Evolutionary conservation across 2,113 vertebrate genomes (phyloP).

Genomic region (Amazona vittata): DNA sequence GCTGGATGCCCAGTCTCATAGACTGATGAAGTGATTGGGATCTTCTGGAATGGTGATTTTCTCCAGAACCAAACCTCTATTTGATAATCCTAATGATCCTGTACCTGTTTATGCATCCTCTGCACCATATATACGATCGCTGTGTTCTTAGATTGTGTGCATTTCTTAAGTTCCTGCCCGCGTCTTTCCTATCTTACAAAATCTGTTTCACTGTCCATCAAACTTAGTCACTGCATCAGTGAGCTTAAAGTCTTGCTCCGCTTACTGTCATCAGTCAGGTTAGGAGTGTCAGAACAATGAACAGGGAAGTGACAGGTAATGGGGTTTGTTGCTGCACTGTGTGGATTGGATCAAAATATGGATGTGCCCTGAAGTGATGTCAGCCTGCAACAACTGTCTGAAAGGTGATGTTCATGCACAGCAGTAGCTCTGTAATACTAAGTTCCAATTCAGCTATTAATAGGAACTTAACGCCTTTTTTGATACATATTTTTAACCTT

Average conservation of each 20-base stretch:
- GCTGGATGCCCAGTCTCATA: background rate
- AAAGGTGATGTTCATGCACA: background rate
- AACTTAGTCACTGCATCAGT: background rate
- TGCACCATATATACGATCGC: fast-evolving
- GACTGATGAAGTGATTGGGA: background rate
- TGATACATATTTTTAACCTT: background rate
- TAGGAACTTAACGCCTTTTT: background rate
- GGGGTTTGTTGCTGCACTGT: background rate
- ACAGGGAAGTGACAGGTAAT: background rate
- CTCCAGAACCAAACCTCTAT: background rate
- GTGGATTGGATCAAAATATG: background rate
- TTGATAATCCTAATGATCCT: background rate
- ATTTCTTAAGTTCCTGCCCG: background rate
- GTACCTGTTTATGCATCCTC: background rate
- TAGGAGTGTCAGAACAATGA: background rate
- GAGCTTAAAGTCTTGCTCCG: background rate
- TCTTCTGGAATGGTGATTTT: background rate
- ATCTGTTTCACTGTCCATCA: background rate
- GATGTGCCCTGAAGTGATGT: constrained; percentile 3
- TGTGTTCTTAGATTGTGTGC: background rate
- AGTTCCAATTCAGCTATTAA: background rate
- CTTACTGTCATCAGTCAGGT: background rate
- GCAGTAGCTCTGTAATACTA: background rate
- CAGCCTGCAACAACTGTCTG: background rate
- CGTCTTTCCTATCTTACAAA: background rate